Conservation (phyloP, 2,113 vertebrate genomes). For the Scolopax mira region DNA sequence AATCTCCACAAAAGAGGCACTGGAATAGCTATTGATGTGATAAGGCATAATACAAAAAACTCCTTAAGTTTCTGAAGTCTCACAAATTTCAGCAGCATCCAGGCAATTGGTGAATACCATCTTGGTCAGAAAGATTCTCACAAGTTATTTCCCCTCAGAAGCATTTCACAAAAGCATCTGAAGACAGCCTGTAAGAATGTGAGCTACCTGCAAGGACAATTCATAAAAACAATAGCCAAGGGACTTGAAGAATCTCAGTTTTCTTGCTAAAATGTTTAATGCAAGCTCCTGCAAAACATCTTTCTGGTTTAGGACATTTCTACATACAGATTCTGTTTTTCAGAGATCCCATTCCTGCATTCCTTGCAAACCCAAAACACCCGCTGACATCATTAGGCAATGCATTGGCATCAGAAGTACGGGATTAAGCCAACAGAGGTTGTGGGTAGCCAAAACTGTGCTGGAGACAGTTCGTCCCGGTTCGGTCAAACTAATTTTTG, state of each 20-base stretch:
- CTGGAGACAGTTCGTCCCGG: background rate
- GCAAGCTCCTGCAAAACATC: conserved; percentile 25
- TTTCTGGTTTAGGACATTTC: conserved; percentile 14
- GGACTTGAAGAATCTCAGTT: background rate
- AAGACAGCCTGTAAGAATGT: background rate
- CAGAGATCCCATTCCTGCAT: conserved; percentile 44
- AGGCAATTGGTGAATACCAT: background rate
- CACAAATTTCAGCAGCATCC: background rate
- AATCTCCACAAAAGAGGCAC: background rate
- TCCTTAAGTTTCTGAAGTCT: background rate
- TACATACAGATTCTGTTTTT: conserved; percentile 53
- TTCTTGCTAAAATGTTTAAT: conserved; percentile 19
- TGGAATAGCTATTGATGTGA: background rate
- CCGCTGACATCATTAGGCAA: conserved; percentile 63
- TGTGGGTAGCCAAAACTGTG: conserved; percentile 46
- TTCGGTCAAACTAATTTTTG: conserved; percentile 17
- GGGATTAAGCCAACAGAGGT: background rate
- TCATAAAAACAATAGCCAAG: background rate
- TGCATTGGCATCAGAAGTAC: conserved; percentile 28
- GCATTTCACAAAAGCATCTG: background rate
- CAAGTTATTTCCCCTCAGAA: background rate
- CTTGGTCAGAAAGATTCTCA: background rate
- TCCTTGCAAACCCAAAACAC: conserved; percentile 62
- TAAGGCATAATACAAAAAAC: background rate
- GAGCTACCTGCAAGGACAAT: conserved; percentile 13